Evolutionary conservation across 2,888 invertebrate genomes (phyloP), one percentile per base, ranked within the genome.

Genomic region (Cataglyphis rosenhaueri): DNA sequence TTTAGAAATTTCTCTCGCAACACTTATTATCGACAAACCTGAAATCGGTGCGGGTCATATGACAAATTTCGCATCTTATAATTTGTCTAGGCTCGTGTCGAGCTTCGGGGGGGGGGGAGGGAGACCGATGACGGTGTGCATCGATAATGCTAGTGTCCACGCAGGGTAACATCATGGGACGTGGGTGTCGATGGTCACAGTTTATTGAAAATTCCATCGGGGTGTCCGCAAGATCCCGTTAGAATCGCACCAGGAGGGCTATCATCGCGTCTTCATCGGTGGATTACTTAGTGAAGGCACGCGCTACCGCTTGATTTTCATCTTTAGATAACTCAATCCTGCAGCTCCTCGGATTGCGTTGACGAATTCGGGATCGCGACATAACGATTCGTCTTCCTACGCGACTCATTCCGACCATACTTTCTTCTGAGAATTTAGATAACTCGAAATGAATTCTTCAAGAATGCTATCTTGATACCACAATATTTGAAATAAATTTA

Each of bases 181-280:
- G 89, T 89, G 89, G 89, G 89, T 85, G 89, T 88, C 84, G 88
- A 86, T 84, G 84, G 59, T 89, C 89, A 88, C 89, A 52, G 86
- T 85, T 89, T 88, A 89, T 89, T 89, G 89, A 89, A 89, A 89
- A 89, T 89, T 89, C 89, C 87, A 86, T 66, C 62, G n/a, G 48
- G 48, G 78, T 86, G 89, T 89, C 84, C 84, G 78, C 78, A 64
- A 78, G 64, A 59, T 89, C 73, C 89, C 89, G 89, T 89, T 89
- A 89, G 84, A 88, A 66, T 73, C 88, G 61, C 88, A 70, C 87
- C 82, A 85, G 87, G 88, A 86, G 88, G 89, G 87, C 88, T 88
- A 86, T 85, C 84, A 84, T 83, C 74, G 83, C 73, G 18, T 78
- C 84, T 84, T 71, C 73, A 32, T 18, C 83, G 74, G 79, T 79